Evolutionary conservation across 2,113 vertebrate genomes (phyloP).

Genomic region (Hydropotes inermis): DNA sequence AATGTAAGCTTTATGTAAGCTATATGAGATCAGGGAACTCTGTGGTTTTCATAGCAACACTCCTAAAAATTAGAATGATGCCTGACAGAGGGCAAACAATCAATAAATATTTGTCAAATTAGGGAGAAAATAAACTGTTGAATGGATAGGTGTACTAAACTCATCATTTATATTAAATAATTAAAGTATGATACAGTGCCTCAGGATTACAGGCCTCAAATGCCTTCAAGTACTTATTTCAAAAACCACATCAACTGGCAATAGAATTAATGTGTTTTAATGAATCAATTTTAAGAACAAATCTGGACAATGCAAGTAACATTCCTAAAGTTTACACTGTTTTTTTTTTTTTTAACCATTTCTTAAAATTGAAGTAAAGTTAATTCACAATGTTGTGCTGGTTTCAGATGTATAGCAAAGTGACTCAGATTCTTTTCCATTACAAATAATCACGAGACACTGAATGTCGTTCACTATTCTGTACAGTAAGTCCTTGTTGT

Average conservation of each 20-base stretch:
- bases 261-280: background rate
- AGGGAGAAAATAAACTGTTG: background rate
- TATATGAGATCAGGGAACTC: background rate
- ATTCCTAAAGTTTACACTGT: background rate
- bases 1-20: background rate
- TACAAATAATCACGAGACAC: background rate
- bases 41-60: background rate
- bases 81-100: background rate
- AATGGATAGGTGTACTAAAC: background rate
- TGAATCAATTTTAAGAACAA: background rate
- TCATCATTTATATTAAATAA: background rate
- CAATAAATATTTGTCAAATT: background rate
- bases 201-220: background rate
- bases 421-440: background rate
- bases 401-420: background rate
- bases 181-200: background rate
- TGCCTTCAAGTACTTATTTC: background rate
- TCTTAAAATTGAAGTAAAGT: background rate
- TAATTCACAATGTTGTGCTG: too few relatives aligned
- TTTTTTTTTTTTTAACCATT: too few relatives aligned
- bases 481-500: background rate
- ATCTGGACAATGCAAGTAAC: background rate
- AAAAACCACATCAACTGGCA: background rate
- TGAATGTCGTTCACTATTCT: background rate
- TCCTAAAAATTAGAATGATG: background rate